Evolutionary conservation across 2,797 vertebrate genomes (phyloP).

Genomic region (Ataeniobius toweri): DNA sequence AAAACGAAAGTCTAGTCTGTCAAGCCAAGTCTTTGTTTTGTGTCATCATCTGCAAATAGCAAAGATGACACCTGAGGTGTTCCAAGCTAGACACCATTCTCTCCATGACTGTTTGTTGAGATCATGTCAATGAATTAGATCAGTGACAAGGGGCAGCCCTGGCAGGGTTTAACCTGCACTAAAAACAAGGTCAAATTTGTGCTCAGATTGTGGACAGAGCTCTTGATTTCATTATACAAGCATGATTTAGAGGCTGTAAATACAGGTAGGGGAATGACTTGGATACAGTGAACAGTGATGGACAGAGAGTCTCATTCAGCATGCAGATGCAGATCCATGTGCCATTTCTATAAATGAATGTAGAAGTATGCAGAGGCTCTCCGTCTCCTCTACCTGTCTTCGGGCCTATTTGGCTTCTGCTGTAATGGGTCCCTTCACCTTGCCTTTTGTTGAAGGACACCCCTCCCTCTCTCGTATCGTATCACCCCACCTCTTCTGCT

Average conservation of each 20-base stretch:
- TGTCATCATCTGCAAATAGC: not conserved
- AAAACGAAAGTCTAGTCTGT: not conserved
- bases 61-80: not conserved
- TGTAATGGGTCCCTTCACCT: constrained; percentile 81
- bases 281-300: constrained; percentile 39
- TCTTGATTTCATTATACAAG: not conserved
- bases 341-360: constrained; percentile 66
- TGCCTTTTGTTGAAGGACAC: constrained; percentile 72
- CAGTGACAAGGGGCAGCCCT: not conserved
- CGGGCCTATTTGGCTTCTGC: constrained; percentile 69
- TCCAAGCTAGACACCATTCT: not conserved
- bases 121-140: not conserved
- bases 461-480: constrained; percentile 31
- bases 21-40: not conserved
- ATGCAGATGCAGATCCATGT: constrained; percentile 64
- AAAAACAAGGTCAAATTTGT: not conserved
- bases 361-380: constrained; percentile 50
- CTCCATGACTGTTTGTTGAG: not conserved
- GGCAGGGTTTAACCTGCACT: not conserved
- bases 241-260: constrained; percentile 53
- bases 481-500: constrained; percentile 28
- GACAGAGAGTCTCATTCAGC: constrained; percentile 37
- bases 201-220: not conserved
- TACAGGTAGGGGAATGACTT: not conserved
- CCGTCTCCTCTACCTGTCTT: constrained; percentile 58